phyloP scores from a whole-genome alignment of 2,113 vertebrate species.

The Calypte anna region DNA sequence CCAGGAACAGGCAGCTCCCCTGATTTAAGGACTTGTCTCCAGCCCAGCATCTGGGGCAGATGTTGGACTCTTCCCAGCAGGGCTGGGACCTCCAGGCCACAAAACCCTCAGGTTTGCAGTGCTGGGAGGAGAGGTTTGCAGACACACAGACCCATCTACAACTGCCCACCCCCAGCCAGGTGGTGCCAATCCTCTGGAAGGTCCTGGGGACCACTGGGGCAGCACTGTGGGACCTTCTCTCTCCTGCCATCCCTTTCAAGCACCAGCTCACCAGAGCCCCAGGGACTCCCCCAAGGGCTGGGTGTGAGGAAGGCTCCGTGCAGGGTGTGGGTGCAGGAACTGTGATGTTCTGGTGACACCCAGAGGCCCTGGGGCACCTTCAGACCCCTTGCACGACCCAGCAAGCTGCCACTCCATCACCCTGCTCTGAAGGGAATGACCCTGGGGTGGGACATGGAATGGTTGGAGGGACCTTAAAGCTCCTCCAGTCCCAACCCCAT shows the following conservation, averaged over 20 bases:
- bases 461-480: no score
- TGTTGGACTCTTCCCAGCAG: neutral
- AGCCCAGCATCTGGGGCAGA: neutral
- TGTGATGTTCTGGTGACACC: neutral
- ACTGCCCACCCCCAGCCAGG: neutral
- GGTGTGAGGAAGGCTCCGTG: neutral
- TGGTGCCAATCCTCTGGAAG: neutral
- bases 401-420: rapidly evolving
- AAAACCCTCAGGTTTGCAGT: neutral
- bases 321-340: neutral
- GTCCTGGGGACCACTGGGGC: neutral
- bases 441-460: neutral
- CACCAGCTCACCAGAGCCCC: rapidly evolving
- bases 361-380: neutral
- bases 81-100: neutral
- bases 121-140: neutral
- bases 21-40: neutral
- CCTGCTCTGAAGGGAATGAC: neutral
- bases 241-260: rapidly evolving
- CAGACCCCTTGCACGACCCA: neutral
- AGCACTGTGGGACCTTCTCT: neutral
- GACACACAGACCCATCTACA: neutral
- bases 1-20: conserved; percentile 21
- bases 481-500: no score
- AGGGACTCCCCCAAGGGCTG: neutral